Percentiles rank a stretch among this genome's conserved stretches.
phyloP scores from a whole-genome alignment of 1,140 invertebrate species.

The Antheraea mylitta region DNA sequence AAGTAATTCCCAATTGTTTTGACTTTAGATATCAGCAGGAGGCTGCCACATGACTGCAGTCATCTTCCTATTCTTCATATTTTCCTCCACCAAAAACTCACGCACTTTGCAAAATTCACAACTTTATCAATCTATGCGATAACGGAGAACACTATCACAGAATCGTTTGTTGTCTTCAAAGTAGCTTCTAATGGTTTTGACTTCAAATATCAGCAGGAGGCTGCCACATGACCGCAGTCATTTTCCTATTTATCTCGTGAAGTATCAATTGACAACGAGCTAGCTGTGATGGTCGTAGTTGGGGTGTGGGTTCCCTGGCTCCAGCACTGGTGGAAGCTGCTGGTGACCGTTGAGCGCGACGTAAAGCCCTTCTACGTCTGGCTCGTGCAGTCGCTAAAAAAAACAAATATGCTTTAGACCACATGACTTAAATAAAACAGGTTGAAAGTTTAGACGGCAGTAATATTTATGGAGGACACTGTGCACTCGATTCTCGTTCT shows the following conservation, averaged over 20 bases:
- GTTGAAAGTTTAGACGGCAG: too few relatives aligned
- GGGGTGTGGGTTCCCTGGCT: constrained; percentile 56
- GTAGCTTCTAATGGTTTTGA: too few relatives aligned
- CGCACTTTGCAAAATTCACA: too few relatives aligned
- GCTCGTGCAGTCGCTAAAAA: constrained; percentile 43
- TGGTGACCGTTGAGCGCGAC: constrained; percentile 41
- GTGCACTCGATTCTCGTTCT: too few relatives aligned
- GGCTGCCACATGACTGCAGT: constrained; percentile 84
- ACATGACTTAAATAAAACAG: too few relatives aligned
- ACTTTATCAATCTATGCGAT: too few relatives aligned
- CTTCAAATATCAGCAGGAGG: constrained; percentile 48
- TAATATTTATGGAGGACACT: too few relatives aligned
- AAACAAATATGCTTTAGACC: too few relatives aligned
- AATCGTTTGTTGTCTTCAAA: too few relatives aligned
- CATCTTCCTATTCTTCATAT: constrained; percentile 84
- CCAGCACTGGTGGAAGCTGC: constrained; percentile 23
- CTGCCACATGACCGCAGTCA: constrained; percentile 84
- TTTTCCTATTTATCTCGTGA: constrained; percentile 86
- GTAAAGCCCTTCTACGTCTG: constrained; percentile 49
- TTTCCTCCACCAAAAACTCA: too few relatives aligned
- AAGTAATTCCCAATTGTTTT: too few relatives aligned
- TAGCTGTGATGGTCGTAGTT: constrained; percentile 54
- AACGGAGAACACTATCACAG: too few relatives aligned
- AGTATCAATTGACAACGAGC: constrained; percentile 80
- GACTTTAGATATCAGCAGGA: constrained; percentile 18